These are phyloP conservation scores for Cheilosia vernalis DNA, from an alignment of 2,888 invertebrate genomes.

Conservation along the genomic window DNA sequence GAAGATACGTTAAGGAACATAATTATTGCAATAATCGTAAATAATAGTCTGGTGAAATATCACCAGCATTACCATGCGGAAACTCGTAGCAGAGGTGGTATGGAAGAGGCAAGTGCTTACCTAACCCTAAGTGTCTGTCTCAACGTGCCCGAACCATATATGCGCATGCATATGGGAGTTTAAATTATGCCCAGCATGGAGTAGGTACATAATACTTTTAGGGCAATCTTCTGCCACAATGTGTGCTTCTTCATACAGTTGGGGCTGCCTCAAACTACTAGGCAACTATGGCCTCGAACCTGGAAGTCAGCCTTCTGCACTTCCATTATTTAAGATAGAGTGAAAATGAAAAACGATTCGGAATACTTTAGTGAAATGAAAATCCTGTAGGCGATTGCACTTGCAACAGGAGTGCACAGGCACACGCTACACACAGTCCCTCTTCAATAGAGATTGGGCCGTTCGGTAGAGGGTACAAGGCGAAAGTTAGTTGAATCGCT, in stretches of 20 bases:
- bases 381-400: slow-evolving; percentile 57
- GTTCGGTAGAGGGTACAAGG: slow-evolving; percentile 3
- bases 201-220: slow-evolving; percentile 70
- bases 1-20: slow-evolving; percentile 69
- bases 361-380: slow-evolving; percentile 65
- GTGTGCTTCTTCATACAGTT: slow-evolving; percentile 37
- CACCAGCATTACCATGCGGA: slow-evolving; percentile 60
- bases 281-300: slow-evolving; percentile 27
- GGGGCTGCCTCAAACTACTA: slow-evolving; percentile 15
- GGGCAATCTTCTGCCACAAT: slow-evolving; percentile 51
- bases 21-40: slow-evolving; percentile 77
- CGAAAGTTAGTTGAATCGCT: slow-evolving; percentile 2
- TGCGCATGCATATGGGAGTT: slow-evolving; percentile 68
- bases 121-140: slow-evolving; percentile 67
- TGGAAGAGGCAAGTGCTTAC: slow-evolving; percentile 58
- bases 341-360: slow-evolving; percentile 69
- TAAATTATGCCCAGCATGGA: slow-evolving; percentile 62
- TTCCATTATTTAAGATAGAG: slow-evolving; percentile 68
- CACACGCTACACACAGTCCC: not conserved
- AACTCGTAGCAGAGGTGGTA: slow-evolving; percentile 8
- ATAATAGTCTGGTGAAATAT: slow-evolving; percentile 75
- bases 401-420: not conserved
- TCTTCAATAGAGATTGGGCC: not conserved
- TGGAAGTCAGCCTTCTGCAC: slow-evolving; percentile 21
- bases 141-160: slow-evolving; percentile 55